A percentile compares a stretch with the other conserved stretches of the same genome.
Evolutionary conservation across 1,140 invertebrate species (phyloP).

Genomic region (Zaprionus kolodkinae): DNA sequence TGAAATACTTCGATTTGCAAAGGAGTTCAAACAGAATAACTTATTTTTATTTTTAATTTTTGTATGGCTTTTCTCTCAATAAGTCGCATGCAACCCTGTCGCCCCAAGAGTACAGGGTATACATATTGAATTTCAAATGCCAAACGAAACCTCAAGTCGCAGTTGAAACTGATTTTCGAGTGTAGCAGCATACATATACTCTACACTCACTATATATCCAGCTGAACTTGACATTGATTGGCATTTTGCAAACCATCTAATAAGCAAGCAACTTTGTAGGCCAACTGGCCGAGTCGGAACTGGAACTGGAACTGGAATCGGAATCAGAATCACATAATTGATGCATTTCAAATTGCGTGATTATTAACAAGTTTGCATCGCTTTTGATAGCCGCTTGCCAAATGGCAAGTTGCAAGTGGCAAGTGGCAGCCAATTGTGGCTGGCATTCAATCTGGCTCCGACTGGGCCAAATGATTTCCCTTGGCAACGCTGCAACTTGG

Average conservation of each 20-base stretch:
- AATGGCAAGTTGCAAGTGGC: too few species aligned
- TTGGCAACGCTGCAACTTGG: slow-evolving; percentile 7
- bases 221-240: slow-evolving; percentile 51
- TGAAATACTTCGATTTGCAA: not conserved
- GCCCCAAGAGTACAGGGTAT: not conserved
- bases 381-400: not conserved
- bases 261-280: slow-evolving; percentile 14
- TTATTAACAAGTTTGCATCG: slow-evolving; percentile 44
- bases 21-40: not conserved
- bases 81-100: not conserved
- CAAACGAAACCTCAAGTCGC: slow-evolving; percentile 43
- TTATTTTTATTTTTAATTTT: not conserved
- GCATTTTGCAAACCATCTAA: slow-evolving; percentile 1
- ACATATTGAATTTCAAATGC: slow-evolving; percentile 44
- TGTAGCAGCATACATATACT: too few species aligned
- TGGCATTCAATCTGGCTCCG: slow-evolving; percentile 11
- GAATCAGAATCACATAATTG: slow-evolving; percentile 9
- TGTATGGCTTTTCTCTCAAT: not conserved
- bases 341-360: slow-evolving; percentile 59
- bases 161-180: slow-evolving; percentile 16
- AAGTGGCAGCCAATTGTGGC: not conserved
- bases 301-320: too few species aligned
- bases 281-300: slow-evolving; percentile 25
- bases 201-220: slow-evolving; percentile 11
- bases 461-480: slow-evolving; percentile 39